Evolutionary conservation across 1,140 invertebrate genomes (phyloP).

Genomic region (Anthonomus grandis): DNA sequence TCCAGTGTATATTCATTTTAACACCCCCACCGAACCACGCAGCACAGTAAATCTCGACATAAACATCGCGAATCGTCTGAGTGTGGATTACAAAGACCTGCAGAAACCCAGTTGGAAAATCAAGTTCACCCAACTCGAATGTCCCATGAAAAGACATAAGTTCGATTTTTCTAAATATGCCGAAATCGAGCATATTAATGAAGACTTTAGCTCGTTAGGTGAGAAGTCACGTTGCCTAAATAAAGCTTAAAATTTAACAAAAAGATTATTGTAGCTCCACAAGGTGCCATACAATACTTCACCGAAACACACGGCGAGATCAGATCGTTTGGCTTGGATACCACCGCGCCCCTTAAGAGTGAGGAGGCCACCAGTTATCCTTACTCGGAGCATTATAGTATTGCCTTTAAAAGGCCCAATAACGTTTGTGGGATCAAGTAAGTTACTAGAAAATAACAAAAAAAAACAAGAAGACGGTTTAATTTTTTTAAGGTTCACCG

Average conservation of each 20-base stretch:
- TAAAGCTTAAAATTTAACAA: slow-evolving; percentile 2
- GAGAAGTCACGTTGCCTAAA: slow-evolving; percentile 8
- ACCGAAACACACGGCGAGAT: slow-evolving; percentile 55
- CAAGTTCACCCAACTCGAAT: slow-evolving; percentile 61
- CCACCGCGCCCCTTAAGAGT: no score
- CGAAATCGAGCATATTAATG: slow-evolving; percentile 17
- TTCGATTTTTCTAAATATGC: slow-evolving; percentile 22
- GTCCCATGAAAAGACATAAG: slow-evolving; percentile 37
- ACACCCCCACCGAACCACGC: slow-evolving; percentile 18
- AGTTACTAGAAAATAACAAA: no score
- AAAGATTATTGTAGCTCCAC: slow-evolving; percentile 52
- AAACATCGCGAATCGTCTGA: slow-evolving; percentile 29
- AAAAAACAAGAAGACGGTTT: no score
- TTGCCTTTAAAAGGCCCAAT: slow-evolving; percentile 48
- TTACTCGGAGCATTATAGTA: slow-evolving; percentile 49
- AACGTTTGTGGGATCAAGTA: slow-evolving; percentile 25
- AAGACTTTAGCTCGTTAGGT: slow-evolving; percentile 39
- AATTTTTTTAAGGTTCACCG: no score
- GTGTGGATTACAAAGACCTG: slow-evolving; percentile 37
- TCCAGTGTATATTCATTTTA: slow-evolving; percentile 40
- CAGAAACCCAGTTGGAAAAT: slow-evolving; percentile 55
- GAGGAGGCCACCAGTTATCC: slow-evolving; percentile 49
- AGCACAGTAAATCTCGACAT: slow-evolving; percentile 32
- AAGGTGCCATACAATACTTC: slow-evolving; percentile 64
- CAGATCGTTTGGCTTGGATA: slow-evolving; percentile 61